Percentiles rank a stretch among this genome's conserved stretches.
These are phyloP conservation scores for Eutrigla gurnardus DNA, from an alignment of 2,797 vertebrate genomes.

Conservation along the genomic window DNA sequence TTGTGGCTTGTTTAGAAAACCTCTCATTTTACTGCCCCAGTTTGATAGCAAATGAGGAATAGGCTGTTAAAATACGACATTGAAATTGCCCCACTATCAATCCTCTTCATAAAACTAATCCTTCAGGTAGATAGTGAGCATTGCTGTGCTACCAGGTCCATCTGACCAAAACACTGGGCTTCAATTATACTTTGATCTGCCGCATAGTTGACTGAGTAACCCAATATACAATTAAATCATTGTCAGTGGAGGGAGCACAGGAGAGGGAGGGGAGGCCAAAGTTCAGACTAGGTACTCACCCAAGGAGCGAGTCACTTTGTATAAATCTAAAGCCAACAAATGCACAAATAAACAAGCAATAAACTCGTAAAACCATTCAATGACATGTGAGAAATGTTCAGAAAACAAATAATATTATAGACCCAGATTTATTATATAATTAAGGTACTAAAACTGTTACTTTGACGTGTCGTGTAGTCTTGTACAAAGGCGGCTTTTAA, in stretches of 20 bases:
- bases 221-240: slow-evolving; percentile 11
- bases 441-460: background rate
- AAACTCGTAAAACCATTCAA: background rate
- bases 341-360: background rate
- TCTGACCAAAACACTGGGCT: background rate
- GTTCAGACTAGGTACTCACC: background rate
- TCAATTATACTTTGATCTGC: slow-evolving; percentile 7
- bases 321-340: background rate
- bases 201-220: slow-evolving; percentile 6
- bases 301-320: background rate
- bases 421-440: background rate
- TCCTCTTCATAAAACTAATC: slow-evolving; percentile 2
- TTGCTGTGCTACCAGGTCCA: background rate
- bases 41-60: too few species aligned
- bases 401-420: background rate
- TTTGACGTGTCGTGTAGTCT: background rate
- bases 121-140: background rate
- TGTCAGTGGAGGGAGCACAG: background rate
- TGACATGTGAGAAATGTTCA: background rate
- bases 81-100: background rate
- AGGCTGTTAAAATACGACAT: background rate
- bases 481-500: background rate
- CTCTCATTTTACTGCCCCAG: background rate
- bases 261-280: slow-evolving; percentile 5
- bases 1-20: too few species aligned